Evolutionary conservation across 2,113 vertebrate species (phyloP).

Genomic region (Rhinoderma darwinii): DNA sequence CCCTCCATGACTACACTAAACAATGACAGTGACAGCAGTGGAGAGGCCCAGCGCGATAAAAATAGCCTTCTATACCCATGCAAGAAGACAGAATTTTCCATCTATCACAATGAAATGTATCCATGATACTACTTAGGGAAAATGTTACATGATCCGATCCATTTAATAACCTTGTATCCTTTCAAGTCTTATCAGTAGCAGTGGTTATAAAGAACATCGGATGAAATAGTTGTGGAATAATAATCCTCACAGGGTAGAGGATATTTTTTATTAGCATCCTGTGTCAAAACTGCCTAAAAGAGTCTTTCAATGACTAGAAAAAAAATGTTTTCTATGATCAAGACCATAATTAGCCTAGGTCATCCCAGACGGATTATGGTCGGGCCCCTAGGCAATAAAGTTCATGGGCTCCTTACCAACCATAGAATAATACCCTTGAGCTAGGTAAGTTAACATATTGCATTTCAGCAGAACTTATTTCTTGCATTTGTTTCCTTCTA

Average conservation of each 20-base stretch:
- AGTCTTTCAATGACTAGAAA: neutral
- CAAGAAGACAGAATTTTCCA: slow-evolving; percentile 44
- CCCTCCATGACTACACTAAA: slow-evolving; percentile 31
- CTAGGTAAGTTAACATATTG: too few relatives aligned
- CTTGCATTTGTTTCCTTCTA: too few relatives aligned
- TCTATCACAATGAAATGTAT: slow-evolving; percentile 23
- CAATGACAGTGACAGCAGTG: slow-evolving; percentile 43
- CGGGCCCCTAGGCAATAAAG: too few relatives aligned
- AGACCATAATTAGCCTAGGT: neutral
- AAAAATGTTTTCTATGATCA: neutral
- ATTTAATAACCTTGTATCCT: slow-evolving; percentile 24
- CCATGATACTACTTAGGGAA: slow-evolving; percentile 37
- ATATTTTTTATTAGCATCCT: neutral
- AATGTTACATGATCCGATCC: slow-evolving; percentile 22
- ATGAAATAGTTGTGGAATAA: neutral
- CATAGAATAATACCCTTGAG: too few relatives aligned
- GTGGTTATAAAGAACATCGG: neutral
- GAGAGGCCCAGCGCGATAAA: neutral
- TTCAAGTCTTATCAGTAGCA: neutral
- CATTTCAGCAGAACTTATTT: too few relatives aligned
- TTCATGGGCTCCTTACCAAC: too few relatives aligned
- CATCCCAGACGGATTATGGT: too few relatives aligned
- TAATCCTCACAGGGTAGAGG: neutral
- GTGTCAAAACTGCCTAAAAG: neutral
- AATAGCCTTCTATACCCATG: slow-evolving; percentile 16